Conservation (phyloP, 2,888 invertebrate species). For the Hydroisotoma schaefferi region DNA sequence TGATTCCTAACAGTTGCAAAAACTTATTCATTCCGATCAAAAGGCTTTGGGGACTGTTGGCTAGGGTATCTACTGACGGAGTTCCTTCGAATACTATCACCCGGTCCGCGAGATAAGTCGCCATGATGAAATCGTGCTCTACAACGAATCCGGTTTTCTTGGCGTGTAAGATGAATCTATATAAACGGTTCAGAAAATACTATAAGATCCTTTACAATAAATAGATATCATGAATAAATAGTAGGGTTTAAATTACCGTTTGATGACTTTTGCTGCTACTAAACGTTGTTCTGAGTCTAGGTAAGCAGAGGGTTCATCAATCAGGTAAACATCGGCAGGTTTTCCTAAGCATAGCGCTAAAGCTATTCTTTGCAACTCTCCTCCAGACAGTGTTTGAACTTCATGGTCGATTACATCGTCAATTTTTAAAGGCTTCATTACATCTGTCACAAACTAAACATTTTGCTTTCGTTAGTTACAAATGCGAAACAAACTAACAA, state of each 20-base stretch:
- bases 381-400: conserved; percentile 97
- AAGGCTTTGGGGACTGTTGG: conserved; percentile 87
- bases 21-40: conserved; percentile 98
- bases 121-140: conserved; percentile 99
- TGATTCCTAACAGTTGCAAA: conserved; percentile 90
- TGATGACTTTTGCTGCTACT: conserved; percentile 98
- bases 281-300: conserved; percentile 99
- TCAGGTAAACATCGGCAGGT: conserved; percentile 97
- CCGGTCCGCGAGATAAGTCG: conserved; percentile 95
- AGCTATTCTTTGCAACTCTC: conserved; percentile 97
- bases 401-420: conserved; percentile 98
- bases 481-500: neutral
- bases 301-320: conserved; percentile 99
- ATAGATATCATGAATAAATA: neutral
- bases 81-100: conserved; percentile 97
- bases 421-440: conserved; percentile 96
- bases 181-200: conserved; percentile 41
- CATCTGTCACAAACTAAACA: conserved; percentile 88
- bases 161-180: conserved; percentile 92
- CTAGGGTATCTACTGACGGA: conserved; percentile 83
- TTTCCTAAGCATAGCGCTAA: conserved; percentile 94
- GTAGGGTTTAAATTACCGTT: conserved; percentile 62
- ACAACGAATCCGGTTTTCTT: conserved; percentile 99
- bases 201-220: neutral
- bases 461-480: neutral